phyloP scores from a whole-genome alignment of 2,113 vertebrate genomes.

The Axis porcinus region DNA sequence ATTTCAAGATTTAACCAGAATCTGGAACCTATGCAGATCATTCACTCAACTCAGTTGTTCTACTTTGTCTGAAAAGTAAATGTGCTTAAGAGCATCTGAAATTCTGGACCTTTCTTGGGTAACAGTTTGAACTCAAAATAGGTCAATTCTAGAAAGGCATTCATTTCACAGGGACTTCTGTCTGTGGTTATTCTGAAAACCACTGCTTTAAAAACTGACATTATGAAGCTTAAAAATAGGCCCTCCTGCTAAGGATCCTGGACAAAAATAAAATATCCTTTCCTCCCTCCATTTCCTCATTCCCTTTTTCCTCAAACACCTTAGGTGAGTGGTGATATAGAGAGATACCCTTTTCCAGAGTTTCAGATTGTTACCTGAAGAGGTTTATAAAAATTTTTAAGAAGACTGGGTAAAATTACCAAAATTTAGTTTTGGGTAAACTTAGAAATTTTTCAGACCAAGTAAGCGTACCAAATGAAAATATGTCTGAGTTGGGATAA shows the following conservation, averaged over 20 bases:
- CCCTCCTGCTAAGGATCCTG: not conserved
- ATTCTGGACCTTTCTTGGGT: slow-evolving; percentile 40
- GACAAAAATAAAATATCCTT: slow-evolving; percentile 40
- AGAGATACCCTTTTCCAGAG: not conserved
- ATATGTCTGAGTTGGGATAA: not conserved
- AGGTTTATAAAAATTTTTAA: not conserved
- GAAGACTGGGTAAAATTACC: not conserved
- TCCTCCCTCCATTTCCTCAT: not conserved
- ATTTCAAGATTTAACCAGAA: not conserved
- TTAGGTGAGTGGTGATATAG: not conserved
- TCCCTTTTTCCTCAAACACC: not conserved
- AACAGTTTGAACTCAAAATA: slow-evolving; percentile 59
- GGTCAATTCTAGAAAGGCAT: slow-evolving; percentile 46
- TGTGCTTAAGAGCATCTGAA: not conserved
- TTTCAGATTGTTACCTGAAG: not conserved
- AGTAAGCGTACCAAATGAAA: slow-evolving; percentile 9
- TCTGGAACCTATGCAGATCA: not conserved
- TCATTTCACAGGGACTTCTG: slow-evolving; percentile 46
- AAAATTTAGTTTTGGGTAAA: slow-evolving; percentile 6
- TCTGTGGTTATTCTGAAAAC: slow-evolving; percentile 65
- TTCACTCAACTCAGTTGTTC: not conserved
- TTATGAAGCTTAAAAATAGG: slow-evolving; percentile 49
- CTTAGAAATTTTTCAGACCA: not conserved
- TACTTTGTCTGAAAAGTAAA: slow-evolving; percentile 9
- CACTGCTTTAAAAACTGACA: slow-evolving; percentile 54